Percentiles rank a stretch among this genome's conserved stretches.
phyloP scores from a whole-genome alignment of 2,888 invertebrate genomes.

The Dioctria rufipes region DNA sequence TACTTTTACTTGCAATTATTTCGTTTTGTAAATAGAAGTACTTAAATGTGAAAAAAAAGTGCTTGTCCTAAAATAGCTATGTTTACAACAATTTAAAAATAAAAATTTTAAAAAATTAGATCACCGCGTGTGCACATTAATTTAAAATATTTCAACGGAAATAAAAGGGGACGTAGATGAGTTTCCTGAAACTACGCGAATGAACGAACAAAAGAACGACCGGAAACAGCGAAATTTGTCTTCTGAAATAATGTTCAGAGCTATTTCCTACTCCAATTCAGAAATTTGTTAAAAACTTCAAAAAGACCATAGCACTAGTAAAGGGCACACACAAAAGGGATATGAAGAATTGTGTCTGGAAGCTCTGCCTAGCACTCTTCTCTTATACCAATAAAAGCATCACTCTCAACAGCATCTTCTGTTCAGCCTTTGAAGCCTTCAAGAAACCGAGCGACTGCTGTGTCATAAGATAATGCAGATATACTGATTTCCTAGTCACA shows the following conservation, averaged over 20 bases:
- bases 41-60: no score
- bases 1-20: no score
- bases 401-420: no score
- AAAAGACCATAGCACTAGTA: slow-evolving; percentile 5
- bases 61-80: no score
- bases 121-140: no score
- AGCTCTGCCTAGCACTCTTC: no score
- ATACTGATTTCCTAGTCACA: neutral
- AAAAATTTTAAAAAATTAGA: no score
- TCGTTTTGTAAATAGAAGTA: no score
- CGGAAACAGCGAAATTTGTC: neutral
- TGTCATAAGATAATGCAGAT: slow-evolving; percentile 38
- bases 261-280: slow-evolving; percentile 23
- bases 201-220: neutral
- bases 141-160: no score
- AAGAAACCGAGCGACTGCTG: slow-evolving; percentile 20
- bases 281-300: slow-evolving; percentile 13
- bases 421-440: neutral
- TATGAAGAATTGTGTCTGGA: no score
- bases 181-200: slow-evolving; percentile 6
- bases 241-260: neutral
- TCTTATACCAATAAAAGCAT: slow-evolving; percentile 8
- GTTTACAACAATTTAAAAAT: no score
- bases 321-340: no score
- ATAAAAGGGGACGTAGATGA: neutral